A percentile compares a stretch with the other conserved stretches of the same genome.
Conservation (phyloP, 2,797 vertebrate genomes). For the Anableps anableps region DNA sequence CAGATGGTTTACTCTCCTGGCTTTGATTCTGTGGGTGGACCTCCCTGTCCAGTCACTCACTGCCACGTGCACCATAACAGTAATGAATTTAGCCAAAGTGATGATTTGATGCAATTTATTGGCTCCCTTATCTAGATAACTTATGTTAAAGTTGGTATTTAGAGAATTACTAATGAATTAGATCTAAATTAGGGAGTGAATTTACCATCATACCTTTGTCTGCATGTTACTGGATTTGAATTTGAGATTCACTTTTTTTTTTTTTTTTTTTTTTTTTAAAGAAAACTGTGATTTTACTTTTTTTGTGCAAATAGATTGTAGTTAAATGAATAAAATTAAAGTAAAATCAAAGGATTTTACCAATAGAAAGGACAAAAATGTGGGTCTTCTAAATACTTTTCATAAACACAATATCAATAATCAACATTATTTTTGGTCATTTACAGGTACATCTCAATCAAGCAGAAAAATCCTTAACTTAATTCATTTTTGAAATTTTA, state of each 20-base stretch:
- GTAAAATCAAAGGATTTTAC: not conserved
- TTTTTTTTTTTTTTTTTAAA: too few relatives aligned
- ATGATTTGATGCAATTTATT: not conserved
- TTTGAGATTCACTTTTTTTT: not conserved
- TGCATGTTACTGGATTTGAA: not conserved
- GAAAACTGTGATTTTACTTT: not conserved
- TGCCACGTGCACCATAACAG: not conserved
- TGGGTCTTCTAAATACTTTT: not conserved
- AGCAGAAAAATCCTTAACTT: not conserved
- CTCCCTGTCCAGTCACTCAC: not conserved
- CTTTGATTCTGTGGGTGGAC: too few relatives aligned
- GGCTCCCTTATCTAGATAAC: not conserved
- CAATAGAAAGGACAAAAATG: not conserved
- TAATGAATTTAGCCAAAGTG: not conserved
- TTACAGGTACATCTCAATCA: not conserved
- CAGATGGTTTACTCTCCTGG: too few relatives aligned
- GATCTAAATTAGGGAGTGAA: not conserved
- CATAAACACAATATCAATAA: not conserved
- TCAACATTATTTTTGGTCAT: not conserved
- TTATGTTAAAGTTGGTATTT: not conserved
- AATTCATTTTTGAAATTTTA: not conserved
- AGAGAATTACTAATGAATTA: not conserved
- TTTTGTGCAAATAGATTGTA: not conserved
- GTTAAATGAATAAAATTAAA: not conserved
- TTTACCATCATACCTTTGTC: not conserved